Conservation (phyloP, 1,140 invertebrate species). For the Drosophila eugracilis region DNA sequence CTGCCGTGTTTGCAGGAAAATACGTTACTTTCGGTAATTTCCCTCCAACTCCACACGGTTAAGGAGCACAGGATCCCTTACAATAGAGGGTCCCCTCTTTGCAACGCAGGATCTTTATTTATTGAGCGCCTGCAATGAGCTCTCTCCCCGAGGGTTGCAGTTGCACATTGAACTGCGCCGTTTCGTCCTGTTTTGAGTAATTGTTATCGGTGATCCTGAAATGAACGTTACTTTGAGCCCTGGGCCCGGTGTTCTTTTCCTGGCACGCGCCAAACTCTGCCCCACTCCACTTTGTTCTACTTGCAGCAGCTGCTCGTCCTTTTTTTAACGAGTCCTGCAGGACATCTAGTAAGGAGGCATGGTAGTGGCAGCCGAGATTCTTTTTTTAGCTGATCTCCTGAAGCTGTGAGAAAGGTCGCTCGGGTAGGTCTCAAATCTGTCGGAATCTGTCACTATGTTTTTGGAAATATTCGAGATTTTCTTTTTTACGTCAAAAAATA, state of each 20-base stretch:
- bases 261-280: constrained; percentile 68
- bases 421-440: constrained; percentile 32
- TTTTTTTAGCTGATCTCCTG: constrained; percentile 33
- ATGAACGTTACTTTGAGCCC: constrained; percentile 70
- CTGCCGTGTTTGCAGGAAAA: constrained; percentile 43
- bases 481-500: background rate
- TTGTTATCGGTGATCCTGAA: constrained; percentile 77
- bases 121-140: constrained; percentile 50
- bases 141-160: constrained; percentile 56
- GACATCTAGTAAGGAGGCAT: constrained; percentile 32
- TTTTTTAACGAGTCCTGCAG: constrained; percentile 34
- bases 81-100: constrained; percentile 31
- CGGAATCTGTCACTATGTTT: constrained; percentile 40
- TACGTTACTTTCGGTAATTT: constrained; percentile 69
- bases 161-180: constrained; percentile 46
- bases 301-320: constrained; percentile 24
- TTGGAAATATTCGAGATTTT: constrained; percentile 17
- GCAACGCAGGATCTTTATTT: constrained; percentile 52
- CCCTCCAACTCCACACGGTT: constrained; percentile 40
- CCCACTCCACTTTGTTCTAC: constrained; percentile 13
- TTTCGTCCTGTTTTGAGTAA: constrained; percentile 59
- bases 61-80: constrained; percentile 35
- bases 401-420: constrained; percentile 3
- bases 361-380: constrained; percentile 28
- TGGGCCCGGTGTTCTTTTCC: constrained; percentile 61